Evolutionary conservation across 2,888 invertebrate genomes (phyloP), one percentile per base, ranked within the genome.

Genomic region (Netelia melanura): DNA sequence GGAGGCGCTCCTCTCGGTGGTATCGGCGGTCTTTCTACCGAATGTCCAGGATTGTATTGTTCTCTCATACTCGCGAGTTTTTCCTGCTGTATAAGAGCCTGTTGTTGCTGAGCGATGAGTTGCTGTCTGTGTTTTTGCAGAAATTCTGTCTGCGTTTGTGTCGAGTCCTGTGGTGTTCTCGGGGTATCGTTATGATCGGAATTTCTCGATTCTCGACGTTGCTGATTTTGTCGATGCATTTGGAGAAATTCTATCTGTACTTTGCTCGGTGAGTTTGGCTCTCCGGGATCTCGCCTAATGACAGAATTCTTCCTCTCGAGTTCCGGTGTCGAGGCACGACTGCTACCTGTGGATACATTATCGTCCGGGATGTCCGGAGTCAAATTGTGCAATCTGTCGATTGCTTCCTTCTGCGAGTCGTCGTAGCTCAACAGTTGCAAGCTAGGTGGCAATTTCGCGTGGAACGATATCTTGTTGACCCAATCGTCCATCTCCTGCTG

Each of bases 401-500:
- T 84, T 62, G 88, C 89, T 75, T 90, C 89, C 86, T 92, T 89
- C 88, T 95, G 95, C 6, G 95, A 95, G 85, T 96, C 95, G 89
- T 97, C 97, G 93, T 98, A 98, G 88, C 98, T 97, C 75, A 98
- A 95, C 52, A 98, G 95, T 93, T 98, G 98, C 92, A 98, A 95
- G 93, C 97, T 97, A 14, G 99, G 99, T 14, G 98, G 98, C 86
- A 99, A 95, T 90, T 96, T 96, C 14, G 99, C 99, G 94, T 98
- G 98, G 96, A 98, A 99, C 77, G 97, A 96, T 88, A 99, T 96
- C 94, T 98, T 98, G 91, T 97, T 97, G 17, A 98, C 96, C 98
- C 98, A 99, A 83, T 98, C 98, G 90, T 96, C 95, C 97, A 98
- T 96, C 80, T 97, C 96, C 1, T 96, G 96, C 76, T 96, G 95